Evolutionary conservation across 2,797 vertebrate genomes (phyloP).

Genomic region (Notoglanidium macrostoma): DNA sequence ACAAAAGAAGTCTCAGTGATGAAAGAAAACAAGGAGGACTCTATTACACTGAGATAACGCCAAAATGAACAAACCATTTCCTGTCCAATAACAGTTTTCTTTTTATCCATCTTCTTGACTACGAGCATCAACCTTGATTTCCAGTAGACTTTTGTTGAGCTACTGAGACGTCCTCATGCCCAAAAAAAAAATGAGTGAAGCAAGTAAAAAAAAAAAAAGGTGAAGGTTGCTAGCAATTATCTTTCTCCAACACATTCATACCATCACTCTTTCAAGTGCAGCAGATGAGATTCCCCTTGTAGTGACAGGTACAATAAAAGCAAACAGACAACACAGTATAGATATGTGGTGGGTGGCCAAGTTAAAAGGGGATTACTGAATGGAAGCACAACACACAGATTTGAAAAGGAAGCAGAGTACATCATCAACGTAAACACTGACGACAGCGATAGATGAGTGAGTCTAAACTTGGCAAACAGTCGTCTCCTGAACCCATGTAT

Average conservation of each 20-base stretch:
- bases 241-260: neutral
- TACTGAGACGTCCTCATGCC: neutral
- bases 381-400: neutral
- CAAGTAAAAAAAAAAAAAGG: neutral
- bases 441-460: conserved; percentile 8
- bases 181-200: neutral
- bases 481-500: conserved; percentile 6
- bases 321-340: neutral
- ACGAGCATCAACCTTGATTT: neutral
- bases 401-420: conserved; percentile 9
- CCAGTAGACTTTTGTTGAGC: neutral
- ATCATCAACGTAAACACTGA: conserved; percentile 17
- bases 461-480: conserved; percentile 42
- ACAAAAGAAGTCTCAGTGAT: neutral
- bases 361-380: conserved; percentile 6
- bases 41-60: neutral
- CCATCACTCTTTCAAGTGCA: neutral
- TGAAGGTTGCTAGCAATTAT: neutral
- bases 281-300: neutral
- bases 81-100: neutral
- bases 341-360: conserved; percentile 34
- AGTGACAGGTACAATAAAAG: neutral
- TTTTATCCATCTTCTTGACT: neutral
- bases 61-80: neutral
- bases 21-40: neutral